Base-by-base conservation (phyloP, 2,888 invertebrate species). In the Synergus japonicus region DNA sequence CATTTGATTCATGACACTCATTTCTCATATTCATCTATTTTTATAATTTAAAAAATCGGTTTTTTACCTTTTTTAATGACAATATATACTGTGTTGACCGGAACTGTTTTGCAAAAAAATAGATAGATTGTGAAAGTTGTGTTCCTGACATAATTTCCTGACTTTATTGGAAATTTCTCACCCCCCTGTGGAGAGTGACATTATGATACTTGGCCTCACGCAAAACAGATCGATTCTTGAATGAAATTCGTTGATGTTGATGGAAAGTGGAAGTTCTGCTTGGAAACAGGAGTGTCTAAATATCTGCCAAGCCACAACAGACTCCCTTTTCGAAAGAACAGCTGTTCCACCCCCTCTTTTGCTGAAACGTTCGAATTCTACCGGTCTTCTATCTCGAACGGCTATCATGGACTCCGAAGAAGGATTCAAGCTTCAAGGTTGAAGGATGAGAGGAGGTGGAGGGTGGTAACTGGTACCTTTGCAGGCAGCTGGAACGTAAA, bases 261-360 rank as follows among this genome's bases (percentile, higher is more conserved):
- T 15, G 49, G 69, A 69, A 49, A 49, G 49, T 54, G n/a, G 37
- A 73, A n/a, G 37, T 49, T 73, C 54, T 54, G 54, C 73, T 58
- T 58, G 84, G 78, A 84, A 78, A 81, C 83, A 81, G 77, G 79
- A 81, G 77, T 84, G 82, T 80, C 84, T 84, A 85, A 84, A 85
- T 84, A 84, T 85, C 82, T 81, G 83, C 60, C 54, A 76, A 4
- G n/a, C 77, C 79, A 79, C 83, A 84, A 83, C 82, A 81, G 79
- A 79, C 82, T 82, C 81, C 79, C 81, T 80, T 73, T 86, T 82
- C 65, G 84, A 82, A 37, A 78, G 78, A 85, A 85, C 86, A 85
- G 86, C 86, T 86, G 86, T 85, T 85, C 84, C 83, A 83, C 84
- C 83, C 86, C 85, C 85, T 78, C 83, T 81, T 82, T 79, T 79